Percentiles rank a stretch among this genome's conserved stretches.
Evolutionary conservation across 2,113 vertebrate species (phyloP).

Genomic region (Crypturellus undulatus): DNA sequence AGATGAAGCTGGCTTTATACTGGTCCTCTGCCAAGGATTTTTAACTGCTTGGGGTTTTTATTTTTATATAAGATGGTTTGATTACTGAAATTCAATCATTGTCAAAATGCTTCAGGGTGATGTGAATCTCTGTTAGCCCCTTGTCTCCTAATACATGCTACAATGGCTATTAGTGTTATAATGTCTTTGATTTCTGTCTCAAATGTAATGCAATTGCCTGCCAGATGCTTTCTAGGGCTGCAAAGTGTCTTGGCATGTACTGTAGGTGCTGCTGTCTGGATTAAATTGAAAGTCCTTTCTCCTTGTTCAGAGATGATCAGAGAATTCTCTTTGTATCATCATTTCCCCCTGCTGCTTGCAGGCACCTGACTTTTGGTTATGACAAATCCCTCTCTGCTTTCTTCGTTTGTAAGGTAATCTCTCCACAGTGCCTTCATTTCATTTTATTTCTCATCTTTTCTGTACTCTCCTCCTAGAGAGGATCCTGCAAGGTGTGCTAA

Average conservation of each 20-base stretch:
- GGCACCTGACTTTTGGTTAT: constrained; percentile 33
- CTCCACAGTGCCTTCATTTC: neutral
- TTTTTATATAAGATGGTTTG: neutral
- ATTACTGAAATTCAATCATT: constrained; percentile 27
- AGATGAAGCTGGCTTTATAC: neutral
- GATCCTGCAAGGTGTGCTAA: neutral
- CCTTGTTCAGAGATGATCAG: neutral
- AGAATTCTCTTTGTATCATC: neutral
- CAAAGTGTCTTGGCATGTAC: constrained; percentile 4
- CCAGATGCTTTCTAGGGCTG: neutral
- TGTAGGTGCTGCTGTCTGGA: constrained; percentile 21
- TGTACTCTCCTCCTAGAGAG: neutral
- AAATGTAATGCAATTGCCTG: constrained; percentile 5
- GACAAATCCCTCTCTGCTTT: neutral
- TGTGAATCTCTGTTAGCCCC: neutral
- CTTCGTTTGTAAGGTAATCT: constrained; percentile 42
- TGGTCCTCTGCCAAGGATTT: neutral
- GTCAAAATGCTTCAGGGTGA: neutral
- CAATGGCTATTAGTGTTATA: constrained; percentile 18
- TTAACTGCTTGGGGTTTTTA: neutral
- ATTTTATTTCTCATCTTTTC: neutral
- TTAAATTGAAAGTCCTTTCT: constrained; percentile 37
- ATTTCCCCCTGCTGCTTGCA: neutral
- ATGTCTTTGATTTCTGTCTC: constrained; percentile 3
- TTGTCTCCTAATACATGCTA: constrained; percentile 9